Conservation (phyloP, 2,797 vertebrate species). For the Danio choprae region DNA sequence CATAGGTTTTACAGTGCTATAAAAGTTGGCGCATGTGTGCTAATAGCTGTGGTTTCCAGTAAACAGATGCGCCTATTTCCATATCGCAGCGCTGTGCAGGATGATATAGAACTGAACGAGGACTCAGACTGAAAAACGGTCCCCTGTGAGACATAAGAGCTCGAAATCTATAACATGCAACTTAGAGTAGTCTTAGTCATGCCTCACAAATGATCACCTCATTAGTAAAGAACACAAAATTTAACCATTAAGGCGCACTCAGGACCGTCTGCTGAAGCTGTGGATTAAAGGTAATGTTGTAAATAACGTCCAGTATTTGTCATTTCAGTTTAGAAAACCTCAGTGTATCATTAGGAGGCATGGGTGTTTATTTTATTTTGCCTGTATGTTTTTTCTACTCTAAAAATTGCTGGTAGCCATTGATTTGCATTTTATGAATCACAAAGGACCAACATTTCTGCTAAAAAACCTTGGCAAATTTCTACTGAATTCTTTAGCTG, state of each 20-base stretch:
- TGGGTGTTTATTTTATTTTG: too few species aligned
- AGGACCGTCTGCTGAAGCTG: too few species aligned
- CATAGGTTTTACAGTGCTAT: constrained; percentile 22
- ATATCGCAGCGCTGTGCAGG: neutral
- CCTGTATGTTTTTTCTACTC: too few species aligned
- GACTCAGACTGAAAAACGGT: neutral
- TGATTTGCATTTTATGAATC: too few species aligned
- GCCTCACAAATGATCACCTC: neutral
- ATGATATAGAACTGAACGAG: constrained; percentile 10
- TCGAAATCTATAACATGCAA: constrained; percentile 35
- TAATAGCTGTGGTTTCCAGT: constrained; percentile 28
- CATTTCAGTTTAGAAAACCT: too few species aligned
- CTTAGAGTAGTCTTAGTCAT: constrained; percentile 6
- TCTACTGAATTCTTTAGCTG: too few species aligned
- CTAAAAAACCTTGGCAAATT: too few species aligned
- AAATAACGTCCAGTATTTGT: too few species aligned
- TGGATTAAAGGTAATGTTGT: too few species aligned
- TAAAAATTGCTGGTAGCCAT: too few species aligned
- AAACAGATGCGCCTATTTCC: constrained; percentile 20
- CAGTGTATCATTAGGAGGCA: too few species aligned
- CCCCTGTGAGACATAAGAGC: constrained; percentile 23
- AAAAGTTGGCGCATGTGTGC: constrained; percentile 4
- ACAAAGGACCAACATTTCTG: too few species aligned
- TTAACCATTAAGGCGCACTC: neutral
- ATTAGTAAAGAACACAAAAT: constrained; percentile 10